Conservation (phyloP, 2,113 vertebrate genomes). For the Lasiurus borealis region DNA sequence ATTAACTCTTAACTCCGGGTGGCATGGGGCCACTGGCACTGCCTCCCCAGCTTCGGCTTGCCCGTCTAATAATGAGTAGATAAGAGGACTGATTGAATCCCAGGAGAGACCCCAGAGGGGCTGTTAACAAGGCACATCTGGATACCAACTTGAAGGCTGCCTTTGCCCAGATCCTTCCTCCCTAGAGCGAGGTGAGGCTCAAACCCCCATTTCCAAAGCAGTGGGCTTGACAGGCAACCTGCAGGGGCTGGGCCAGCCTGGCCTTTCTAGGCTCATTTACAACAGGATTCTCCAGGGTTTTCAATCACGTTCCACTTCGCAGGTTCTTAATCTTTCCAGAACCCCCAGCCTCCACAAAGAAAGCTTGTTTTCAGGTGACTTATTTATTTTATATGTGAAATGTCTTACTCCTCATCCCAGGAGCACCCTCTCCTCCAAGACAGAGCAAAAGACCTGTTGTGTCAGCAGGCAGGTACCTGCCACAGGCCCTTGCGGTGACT, state of each 20-base stretch:
- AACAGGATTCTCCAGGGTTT: constrained; percentile 20
- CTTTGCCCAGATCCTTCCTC: background rate
- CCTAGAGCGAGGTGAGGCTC: background rate
- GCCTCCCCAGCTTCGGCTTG: background rate
- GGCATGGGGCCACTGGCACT: fast-evolving
- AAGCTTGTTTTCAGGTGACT: constrained; percentile 64
- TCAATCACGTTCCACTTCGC: constrained; percentile 75
- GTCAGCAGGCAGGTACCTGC: background rate
- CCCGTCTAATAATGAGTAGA: background rate
- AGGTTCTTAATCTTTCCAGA: constrained; percentile 76
- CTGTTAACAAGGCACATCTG: background rate
- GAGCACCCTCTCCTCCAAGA: background rate
- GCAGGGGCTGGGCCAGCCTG: background rate
- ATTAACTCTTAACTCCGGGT: background rate
- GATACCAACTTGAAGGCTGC: background rate
- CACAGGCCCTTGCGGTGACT: background rate
- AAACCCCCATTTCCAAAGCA: background rate
- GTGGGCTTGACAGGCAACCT: background rate
- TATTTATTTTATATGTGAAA: constrained; percentile 42
- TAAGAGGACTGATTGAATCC: background rate
- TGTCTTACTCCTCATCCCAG: background rate
- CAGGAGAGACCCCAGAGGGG: background rate
- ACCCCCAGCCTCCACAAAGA: constrained; percentile 66
- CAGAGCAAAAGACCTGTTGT: background rate
- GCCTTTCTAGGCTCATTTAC: background rate